These are phyloP conservation scores for Clitarchus hookeri DNA, from an alignment of 2,888 invertebrate species.

Conservation along the genomic window DNA sequence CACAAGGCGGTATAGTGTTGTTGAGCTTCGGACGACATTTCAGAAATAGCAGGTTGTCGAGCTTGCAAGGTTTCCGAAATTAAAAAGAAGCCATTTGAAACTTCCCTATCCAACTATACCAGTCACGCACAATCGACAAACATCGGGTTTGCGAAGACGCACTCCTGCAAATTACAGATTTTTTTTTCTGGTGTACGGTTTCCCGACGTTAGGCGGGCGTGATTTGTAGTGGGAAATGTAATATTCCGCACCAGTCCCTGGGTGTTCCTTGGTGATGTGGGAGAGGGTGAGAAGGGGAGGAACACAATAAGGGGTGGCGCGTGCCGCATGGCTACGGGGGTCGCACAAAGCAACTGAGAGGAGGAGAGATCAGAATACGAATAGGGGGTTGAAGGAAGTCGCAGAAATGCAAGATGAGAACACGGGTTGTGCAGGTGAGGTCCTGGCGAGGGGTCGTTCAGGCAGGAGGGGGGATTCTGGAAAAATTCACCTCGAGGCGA, in stretches of 20 bases:
- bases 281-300: no score
- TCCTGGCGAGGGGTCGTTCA: neutral
- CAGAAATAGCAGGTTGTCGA: neutral
- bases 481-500: neutral
- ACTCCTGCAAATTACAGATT: neutral
- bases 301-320: no score
- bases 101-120: neutral
- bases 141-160: neutral
- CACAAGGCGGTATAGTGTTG: no score
- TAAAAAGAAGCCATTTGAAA: neutral
- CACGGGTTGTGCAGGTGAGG: neutral
- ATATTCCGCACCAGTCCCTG: neutral
- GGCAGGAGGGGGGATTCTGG: neutral
- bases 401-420: neutral
- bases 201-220: neutral
- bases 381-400: neutral
- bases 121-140: neutral
- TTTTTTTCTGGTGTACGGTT: neutral
- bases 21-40: no score
- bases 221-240: neutral
- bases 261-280: neutral
- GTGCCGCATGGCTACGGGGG: no score
- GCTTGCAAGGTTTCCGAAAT: neutral
- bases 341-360: no score
- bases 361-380: neutral